Evolutionary conservation across 2,113 vertebrate genomes (phyloP).

Genomic region (Dendropsophus ebraccatus): DNA sequence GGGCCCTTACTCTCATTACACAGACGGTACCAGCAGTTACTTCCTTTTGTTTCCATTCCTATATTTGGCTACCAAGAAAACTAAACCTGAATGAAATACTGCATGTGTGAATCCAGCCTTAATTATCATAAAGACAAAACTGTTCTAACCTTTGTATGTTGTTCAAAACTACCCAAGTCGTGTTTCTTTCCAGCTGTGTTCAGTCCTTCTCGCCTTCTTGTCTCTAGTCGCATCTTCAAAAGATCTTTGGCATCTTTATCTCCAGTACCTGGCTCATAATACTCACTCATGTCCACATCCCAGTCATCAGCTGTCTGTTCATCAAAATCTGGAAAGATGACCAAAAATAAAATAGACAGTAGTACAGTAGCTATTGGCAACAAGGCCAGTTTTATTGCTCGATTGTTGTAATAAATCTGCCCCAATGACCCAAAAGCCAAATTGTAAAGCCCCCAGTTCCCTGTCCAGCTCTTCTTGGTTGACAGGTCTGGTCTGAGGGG

Average conservation of each 20-base stretch:
- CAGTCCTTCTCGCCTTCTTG: constrained; percentile 80
- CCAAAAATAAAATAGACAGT: neutral
- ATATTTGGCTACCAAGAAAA: too few species aligned
- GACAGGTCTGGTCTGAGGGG: too few species aligned
- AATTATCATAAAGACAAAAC: neutral
- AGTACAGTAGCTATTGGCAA: too few species aligned
- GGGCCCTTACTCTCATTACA: too few species aligned
- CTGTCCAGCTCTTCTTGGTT: too few species aligned
- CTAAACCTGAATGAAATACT: too few species aligned
- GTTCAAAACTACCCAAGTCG: constrained; percentile 89
- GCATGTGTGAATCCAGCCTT: neutral
- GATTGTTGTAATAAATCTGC: neutral
- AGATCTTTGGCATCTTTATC: constrained; percentile 93
- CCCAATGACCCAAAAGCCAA: neutral
- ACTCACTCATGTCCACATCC: constrained; percentile 97
- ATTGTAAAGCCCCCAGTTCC: neutral
- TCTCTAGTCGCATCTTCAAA: constrained; percentile 86
- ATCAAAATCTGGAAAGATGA: constrained; percentile 86
- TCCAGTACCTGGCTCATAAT: constrained; percentile 91
- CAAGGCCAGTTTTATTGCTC: neutral
- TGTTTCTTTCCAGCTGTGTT: constrained; percentile 66
- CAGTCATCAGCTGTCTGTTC: constrained; percentile 95
- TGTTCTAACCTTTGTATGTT: constrained; percentile 83
- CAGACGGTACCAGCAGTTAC: too few species aligned
- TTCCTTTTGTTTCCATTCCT: too few species aligned